Percentiles rank a stretch among this genome's conserved stretches.
Conservation (phyloP, 2,113 vertebrate genomes). For the Solea solea region DNA sequence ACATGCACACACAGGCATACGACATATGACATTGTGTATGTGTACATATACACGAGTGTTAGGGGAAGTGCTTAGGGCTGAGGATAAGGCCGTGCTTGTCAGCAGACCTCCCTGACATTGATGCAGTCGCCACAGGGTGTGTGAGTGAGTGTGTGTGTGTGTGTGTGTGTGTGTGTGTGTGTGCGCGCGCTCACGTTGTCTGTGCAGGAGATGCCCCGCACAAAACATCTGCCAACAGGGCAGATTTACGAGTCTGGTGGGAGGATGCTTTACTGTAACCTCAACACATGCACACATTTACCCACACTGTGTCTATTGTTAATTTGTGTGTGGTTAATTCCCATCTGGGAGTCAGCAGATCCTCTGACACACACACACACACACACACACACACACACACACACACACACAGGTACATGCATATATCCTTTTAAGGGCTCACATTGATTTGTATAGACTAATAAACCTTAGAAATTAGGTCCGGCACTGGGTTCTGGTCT, state of each 20-base stretch:
- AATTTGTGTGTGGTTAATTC: conserved; percentile 41
- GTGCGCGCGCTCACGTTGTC: conserved; percentile 1
- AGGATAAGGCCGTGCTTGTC: conserved; percentile 56
- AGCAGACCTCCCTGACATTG: conserved; percentile 61
- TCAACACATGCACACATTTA: conserved; percentile 24
- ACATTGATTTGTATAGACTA: too few relatives aligned
- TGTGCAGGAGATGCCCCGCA: conserved; percentile 37
- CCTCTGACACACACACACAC: not conserved
- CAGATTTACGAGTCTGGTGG: conserved; percentile 57
- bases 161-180: conserved; percentile 17
- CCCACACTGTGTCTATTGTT: conserved; percentile 57
- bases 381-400: not conserved
- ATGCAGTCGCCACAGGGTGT: conserved; percentile 36
- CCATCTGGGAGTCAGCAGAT: conserved; percentile 49
- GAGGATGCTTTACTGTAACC: conserved; percentile 55
- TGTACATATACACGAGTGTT: conserved; percentile 7
- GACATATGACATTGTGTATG: not conserved
- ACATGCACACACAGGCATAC: not conserved
- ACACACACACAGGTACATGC: not conserved
- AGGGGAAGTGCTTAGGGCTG: conserved; percentile 48
- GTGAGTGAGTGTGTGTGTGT: conserved; percentile 22
- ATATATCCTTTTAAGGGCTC: too few relatives aligned
- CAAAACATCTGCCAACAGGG: conserved; percentile 64
- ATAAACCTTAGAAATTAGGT: too few relatives aligned
- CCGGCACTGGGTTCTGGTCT: too few relatives aligned